phyloP scores from a whole-genome alignment of 2,888 invertebrate species.

The Orthosia incerta region DNA sequence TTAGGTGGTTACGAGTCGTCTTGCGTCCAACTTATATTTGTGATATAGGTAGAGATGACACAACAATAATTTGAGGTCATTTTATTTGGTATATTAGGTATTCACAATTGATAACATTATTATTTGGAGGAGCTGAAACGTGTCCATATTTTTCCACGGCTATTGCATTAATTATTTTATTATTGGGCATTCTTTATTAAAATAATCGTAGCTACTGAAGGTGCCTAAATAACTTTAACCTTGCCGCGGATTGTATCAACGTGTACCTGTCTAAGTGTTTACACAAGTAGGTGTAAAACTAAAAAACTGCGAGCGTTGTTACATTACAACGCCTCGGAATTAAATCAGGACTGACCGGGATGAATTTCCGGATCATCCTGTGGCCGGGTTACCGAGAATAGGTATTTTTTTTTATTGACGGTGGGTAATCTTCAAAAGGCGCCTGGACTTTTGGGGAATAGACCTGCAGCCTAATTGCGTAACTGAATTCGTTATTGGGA shows the following conservation, averaged over 20 bases:
- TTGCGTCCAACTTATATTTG: slow-evolving; percentile 17
- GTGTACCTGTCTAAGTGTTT: background rate
- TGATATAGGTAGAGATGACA: slow-evolving; percentile 20
- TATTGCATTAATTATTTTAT: slow-evolving; percentile 3
- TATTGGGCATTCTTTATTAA: slow-evolving; percentile 23
- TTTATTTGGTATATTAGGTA: slow-evolving; percentile 19
- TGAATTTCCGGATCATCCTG: background rate
- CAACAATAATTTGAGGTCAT: slow-evolving; percentile 26
- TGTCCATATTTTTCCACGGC: slow-evolving; percentile 5
- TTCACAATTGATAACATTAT: slow-evolving; percentile 12
- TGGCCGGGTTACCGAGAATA: no score
- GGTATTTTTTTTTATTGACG: no score
- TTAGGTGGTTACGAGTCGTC: background rate
- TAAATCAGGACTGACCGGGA: background rate
- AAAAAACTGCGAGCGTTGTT: background rate
- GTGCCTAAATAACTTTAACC: background rate
- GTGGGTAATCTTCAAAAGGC: no score
- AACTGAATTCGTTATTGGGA: no score
- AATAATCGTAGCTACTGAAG: background rate
- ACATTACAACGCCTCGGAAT: background rate
- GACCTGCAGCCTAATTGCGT: no score
- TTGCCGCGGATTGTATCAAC: background rate
- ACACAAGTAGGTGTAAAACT: background rate
- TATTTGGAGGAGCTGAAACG: slow-evolving; percentile 28
- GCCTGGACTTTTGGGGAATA: no score